Base-by-base conservation (phyloP, 1,140 invertebrate species). In the Adelges cooleyi region DNA sequence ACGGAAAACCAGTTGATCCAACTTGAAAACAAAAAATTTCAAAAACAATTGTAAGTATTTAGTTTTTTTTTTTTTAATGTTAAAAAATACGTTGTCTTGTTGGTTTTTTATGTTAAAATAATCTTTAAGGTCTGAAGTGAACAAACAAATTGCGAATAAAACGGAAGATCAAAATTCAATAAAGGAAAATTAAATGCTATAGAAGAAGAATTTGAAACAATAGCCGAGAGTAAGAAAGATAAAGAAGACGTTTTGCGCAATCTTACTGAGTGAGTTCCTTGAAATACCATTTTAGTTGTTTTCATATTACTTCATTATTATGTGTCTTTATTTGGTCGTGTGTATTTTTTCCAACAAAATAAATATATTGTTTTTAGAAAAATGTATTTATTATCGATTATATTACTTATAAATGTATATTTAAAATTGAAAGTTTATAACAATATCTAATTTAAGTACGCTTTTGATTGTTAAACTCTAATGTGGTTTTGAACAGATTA, bases 1-100 rank as follows among this genome's bases (percentile, higher is more conserved):
- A 71, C 82, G 3, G 88, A 93, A 71, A 97, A 97, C 73, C 78
- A 79, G 20, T 77, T 88, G 8, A 79, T 81, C 9, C 76, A 79
- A 23, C 80, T 80, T 5, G 83, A 84, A 70, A 89, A 90, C 75
- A 79, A 80, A 69, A 69, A 87, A 4, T 81, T 80, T 67, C 89
- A 92, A 73, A 81, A 82, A 70, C 79, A 82, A 71, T 81, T 84
- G 79, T 86, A 75, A 76, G 11, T 27, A 13, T 44, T 40, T 13
- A n/a, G 8, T 53, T 22, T 18, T 17, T 54, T 40, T 23, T 65
- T 1, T 54, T 23, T 54, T 52, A n/a, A n/a, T n/a, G n/a, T n/a
- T n/a, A n/a, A n/a, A 33, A 33, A 33, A 33, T 33, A n/a, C n/a
- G n/a, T n/a, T n/a, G n/a, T n/a, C n/a, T n/a, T n/a, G n/a, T n/a